phyloP scores from a whole-genome alignment of 2,113 vertebrate genomes.

The Abramis brama region DNA sequence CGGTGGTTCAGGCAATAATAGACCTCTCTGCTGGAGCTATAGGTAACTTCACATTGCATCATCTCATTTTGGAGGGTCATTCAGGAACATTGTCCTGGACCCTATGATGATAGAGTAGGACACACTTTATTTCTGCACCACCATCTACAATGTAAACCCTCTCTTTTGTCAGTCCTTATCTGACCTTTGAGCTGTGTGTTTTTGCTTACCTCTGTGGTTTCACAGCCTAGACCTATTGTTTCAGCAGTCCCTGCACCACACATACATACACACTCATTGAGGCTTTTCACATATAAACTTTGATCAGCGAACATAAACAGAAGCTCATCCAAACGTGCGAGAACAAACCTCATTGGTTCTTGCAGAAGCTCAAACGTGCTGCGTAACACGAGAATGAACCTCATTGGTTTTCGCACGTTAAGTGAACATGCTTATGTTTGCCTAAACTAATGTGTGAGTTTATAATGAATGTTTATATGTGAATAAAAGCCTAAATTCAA shows the following conservation, averaged over 20 bases:
- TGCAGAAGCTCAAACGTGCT: no score
- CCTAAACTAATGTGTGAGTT: no score
- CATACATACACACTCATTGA: neutral
- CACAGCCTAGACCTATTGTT: neutral
- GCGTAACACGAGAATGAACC: no score
- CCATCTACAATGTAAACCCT: constrained; percentile 45
- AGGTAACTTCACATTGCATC: constrained; percentile 73
- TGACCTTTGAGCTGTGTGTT: neutral
- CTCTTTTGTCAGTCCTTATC: constrained; percentile 4
- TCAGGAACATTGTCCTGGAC: neutral
- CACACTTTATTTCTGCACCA: constrained; percentile 35
- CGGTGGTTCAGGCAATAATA: constrained; percentile 88
- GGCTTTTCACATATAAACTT: no score
- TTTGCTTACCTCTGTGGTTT: constrained; percentile 29
- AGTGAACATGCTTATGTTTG: no score
- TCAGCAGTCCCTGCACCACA: neutral
- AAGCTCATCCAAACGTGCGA: no score
- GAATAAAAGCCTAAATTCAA: no score
- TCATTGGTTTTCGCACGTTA: no score
- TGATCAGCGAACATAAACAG: no score
- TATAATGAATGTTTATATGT: no score
- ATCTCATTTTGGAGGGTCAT: neutral
- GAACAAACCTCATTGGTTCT: no score
- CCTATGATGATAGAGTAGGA: neutral
- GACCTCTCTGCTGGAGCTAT: constrained; percentile 93